Evolutionary conservation across 2,888 invertebrate genomes (phyloP).

Genomic region (Tanypteryx hageni): DNA sequence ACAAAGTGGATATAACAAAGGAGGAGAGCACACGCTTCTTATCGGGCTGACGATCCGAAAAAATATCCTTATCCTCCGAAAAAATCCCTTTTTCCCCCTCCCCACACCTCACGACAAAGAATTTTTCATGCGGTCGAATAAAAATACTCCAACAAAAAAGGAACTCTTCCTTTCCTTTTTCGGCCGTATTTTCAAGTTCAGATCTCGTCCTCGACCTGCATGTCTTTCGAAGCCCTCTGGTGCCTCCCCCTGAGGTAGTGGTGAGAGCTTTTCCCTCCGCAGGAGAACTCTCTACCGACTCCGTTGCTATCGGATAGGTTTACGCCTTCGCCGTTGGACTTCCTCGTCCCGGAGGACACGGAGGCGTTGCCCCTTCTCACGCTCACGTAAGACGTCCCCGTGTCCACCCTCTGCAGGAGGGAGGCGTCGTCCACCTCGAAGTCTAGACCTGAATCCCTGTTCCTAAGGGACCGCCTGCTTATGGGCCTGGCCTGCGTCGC

Average conservation of each 20-base stretch:
- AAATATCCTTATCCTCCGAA: neutral
- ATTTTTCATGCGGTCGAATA: neutral
- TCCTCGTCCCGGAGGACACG: neutral
- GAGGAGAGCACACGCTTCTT: neutral
- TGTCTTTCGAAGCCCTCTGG: neutral
- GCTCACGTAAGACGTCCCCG: conserved; percentile 81
- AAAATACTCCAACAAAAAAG: neutral
- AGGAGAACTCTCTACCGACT: neutral
- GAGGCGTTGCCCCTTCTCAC: conserved; percentile 75
- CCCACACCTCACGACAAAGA: neutral
- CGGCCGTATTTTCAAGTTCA: neutral
- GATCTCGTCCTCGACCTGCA: conserved; percentile 43
- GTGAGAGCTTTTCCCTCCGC: neutral
- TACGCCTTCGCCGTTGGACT: conserved; percentile 30
- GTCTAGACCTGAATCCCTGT: conserved; percentile 39
- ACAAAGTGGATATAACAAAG: neutral
- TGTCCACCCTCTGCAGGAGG: conserved; percentile 80
- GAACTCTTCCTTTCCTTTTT: neutral
- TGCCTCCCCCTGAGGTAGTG: conserved; percentile 2
- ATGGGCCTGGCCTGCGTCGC: neutral
- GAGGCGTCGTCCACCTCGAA: conserved; percentile 75
- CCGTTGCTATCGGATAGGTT: conserved; percentile 39
- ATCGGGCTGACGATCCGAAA: neutral
- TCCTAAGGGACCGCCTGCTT: conserved; percentile 22
- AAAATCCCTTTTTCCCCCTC: neutral